Evolutionary conservation across 1,140 invertebrate species (phyloP).

Genomic region (Campodea augens): DNA sequence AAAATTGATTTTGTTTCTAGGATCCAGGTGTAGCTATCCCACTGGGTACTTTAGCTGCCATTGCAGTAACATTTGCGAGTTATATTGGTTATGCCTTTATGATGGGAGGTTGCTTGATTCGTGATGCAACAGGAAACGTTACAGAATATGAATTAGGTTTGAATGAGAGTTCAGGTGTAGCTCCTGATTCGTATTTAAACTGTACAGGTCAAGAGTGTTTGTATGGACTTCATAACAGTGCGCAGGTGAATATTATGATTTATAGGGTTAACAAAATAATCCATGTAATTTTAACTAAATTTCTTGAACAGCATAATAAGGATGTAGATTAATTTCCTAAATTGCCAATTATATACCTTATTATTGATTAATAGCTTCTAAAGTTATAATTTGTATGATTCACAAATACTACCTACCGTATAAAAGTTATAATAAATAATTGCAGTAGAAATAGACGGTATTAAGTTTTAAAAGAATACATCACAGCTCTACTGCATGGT

Average conservation of each 20-base stretch:
- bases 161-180: conserved; percentile 4
- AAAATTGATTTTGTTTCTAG: conserved; percentile 13
- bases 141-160: conserved; percentile 12
- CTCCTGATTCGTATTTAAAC: conserved; percentile 10
- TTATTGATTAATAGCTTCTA: too few species aligned
- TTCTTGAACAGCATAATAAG: not conserved
- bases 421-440: too few species aligned
- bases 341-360: not conserved
- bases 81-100: conserved; percentile 32
- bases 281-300: not conserved
- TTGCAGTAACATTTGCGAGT: conserved; percentile 30
- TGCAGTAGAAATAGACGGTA: too few species aligned
- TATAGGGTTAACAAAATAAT: not conserved
- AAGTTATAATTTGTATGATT: too few species aligned
- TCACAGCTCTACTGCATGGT: too few species aligned
- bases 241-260: conserved; percentile 19
- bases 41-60: conserved; percentile 35
- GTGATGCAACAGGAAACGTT: conserved; percentile 25
- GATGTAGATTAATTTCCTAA: not conserved
- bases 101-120: conserved; percentile 24
- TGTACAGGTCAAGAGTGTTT: conserved; percentile 19
- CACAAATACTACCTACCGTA: too few species aligned
- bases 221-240: conserved; percentile 27
- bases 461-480: too few species aligned
- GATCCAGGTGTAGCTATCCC: conserved; percentile 31